These are phyloP conservation scores for Alloplasta piceator DNA, from an alignment of 2,888 invertebrate species.

Conservation along the genomic window DNA sequence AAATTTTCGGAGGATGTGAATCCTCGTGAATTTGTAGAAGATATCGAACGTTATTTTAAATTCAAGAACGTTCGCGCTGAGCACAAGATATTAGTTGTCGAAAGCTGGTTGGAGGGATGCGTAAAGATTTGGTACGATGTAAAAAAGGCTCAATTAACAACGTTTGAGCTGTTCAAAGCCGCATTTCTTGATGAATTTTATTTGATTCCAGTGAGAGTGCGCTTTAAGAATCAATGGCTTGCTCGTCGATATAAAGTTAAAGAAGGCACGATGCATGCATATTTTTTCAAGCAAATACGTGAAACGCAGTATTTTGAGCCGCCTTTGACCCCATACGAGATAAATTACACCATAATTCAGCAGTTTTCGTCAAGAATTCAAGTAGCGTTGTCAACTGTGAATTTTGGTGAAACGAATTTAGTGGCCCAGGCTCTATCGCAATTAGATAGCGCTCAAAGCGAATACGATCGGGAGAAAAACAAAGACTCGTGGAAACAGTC, in stretches of 20 bases:
- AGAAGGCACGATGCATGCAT: slow-evolving; percentile 41
- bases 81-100: slow-evolving; percentile 26
- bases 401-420: slow-evolving; percentile 47
- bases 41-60: neutral
- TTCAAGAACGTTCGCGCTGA: slow-evolving; percentile 30
- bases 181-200: slow-evolving; percentile 44
- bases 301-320: slow-evolving; percentile 44
- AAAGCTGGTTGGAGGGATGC: slow-evolving; percentile 36
- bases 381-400: slow-evolving; percentile 46
- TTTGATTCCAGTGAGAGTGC: slow-evolving; percentile 46
- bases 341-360: slow-evolving; percentile 51
- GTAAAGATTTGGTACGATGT: slow-evolving; percentile 37
- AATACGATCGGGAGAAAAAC: slow-evolving; percentile 12
- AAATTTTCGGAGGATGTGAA: slow-evolving; percentile 20
- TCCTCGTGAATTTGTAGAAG: slow-evolving; percentile 36
- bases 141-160: slow-evolving; percentile 8
- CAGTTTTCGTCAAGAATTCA: slow-evolving; percentile 53
- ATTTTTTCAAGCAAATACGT: slow-evolving; percentile 39
- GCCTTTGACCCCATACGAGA: slow-evolving; percentile 23
- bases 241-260: slow-evolving; percentile 26
- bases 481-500: slow-evolving; percentile 8
- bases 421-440: slow-evolving; percentile 52
- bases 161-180: slow-evolving; percentile 30
- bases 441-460: slow-evolving; percentile 32
- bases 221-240: slow-evolving; percentile 25